Evolutionary conservation across 1,140 invertebrate genomes (phyloP), one percentile per base, ranked within the genome.

Genomic region (Chymomyza costata): DNA sequence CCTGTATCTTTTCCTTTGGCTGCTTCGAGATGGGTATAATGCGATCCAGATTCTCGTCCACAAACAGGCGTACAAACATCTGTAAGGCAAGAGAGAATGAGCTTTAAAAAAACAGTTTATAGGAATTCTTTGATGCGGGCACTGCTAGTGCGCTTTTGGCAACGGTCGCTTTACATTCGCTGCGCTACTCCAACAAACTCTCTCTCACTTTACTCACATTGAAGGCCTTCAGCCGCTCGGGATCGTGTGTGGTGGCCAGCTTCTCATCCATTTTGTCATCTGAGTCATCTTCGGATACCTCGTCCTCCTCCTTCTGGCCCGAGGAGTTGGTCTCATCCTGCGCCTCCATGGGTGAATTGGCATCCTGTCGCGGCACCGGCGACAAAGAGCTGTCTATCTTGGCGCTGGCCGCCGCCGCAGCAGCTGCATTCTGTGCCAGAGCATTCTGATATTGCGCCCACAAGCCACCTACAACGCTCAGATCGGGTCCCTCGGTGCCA

Each of bases 51-150:
- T 98, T 98, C 88, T 98, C 97, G 86, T 98, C 97, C 32, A 98
- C 97, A 86, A 98, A 98, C 44, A 98, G 89, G 19, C 97, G 91
- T 25, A 98, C 96, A 87, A 98, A 98, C 96, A 98, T 98, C 96
- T 98, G 90, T 32, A 88, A 89, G 54, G 43, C 19, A 55, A 16
- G 6, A 38, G 11, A 28, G 5, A 38, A n/a, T 1, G 14, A 19
- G 6, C 34, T 54, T 56, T 13, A 11, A 55, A 19, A 16, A n/a
- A n/a, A n/a, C n/a, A n/a, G n/a, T n/a, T n/a, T n/a, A n/a, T n/a
- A 28, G 25, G 5, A 10, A 28, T 10, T 28, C 25, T 28, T 10
- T 28, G 25, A 6, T 28, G 25, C 5, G 5, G 10, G 25, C 5
- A 5, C 25, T 28, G 5, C 25, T 28, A 6, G 47, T 59, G 52